A percentile compares a stretch with the other conserved stretches of the same genome.
These are phyloP conservation scores for Chloroclysta siterata DNA, from an alignment of 2,888 invertebrate genomes.

Conservation along the genomic window DNA sequence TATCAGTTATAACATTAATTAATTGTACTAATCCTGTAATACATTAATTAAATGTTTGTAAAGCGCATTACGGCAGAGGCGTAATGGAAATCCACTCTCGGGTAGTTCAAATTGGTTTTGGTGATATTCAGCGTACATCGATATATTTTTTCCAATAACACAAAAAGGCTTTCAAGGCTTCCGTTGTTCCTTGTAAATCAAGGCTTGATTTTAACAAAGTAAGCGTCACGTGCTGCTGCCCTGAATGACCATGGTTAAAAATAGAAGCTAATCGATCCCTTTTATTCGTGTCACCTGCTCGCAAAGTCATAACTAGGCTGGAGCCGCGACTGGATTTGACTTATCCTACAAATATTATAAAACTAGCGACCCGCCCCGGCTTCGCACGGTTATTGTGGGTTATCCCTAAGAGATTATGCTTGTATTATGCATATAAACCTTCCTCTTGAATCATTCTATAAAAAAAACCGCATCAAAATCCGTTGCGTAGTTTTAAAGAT, in stretches of 20 bases:
- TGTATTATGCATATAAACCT: too few species aligned
- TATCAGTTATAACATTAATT: too few species aligned
- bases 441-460: too few species aligned
- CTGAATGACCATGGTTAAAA: conserved; percentile 71
- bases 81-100: conserved; percentile 17
- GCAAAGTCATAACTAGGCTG: conserved; percentile 44
- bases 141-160: conserved; percentile 41
- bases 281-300: conserved; percentile 78
- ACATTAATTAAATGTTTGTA: background rate
- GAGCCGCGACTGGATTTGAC: conserved; percentile 43
- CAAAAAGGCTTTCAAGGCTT: conserved; percentile 40
- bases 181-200: conserved; percentile 38
- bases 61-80: background rate
- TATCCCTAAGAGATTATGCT: too few species aligned
- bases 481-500: too few species aligned
- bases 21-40: too few species aligned
- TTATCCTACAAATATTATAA: conserved; percentile 19
- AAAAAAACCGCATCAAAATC: too few species aligned
- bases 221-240: conserved; percentile 48
- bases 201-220: conserved; percentile 34
- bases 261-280: conserved; percentile 82
- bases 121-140: conserved; percentile 41
- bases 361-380: too few species aligned
- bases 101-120: conserved; percentile 16
- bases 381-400: too few species aligned